A percentile compares a stretch with the other conserved stretches of the same genome.
Conservation (phyloP, 2,888 invertebrate species). For the Cantharis flavilabris region DNA sequence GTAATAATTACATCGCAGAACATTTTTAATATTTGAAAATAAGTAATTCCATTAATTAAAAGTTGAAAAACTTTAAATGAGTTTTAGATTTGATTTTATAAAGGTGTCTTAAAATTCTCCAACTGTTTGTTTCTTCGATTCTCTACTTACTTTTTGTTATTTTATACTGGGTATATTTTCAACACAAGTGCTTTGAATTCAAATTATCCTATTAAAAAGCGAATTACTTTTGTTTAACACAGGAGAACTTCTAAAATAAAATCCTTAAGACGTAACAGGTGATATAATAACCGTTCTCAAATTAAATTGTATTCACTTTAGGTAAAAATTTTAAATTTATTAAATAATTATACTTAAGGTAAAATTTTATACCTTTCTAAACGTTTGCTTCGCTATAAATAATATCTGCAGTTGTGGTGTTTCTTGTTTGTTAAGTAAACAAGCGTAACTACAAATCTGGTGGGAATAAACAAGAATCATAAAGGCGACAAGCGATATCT, state of each 20-base stretch:
- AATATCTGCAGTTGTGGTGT: not conserved
- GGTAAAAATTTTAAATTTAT: not conserved
- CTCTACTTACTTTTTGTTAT: slow-evolving; percentile 22
- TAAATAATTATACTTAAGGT: not conserved
- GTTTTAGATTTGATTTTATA: not conserved
- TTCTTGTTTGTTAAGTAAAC: not conserved
- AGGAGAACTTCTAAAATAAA: slow-evolving; percentile 17
- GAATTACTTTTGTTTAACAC: slow-evolving; percentile 17
- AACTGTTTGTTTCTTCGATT: slow-evolving; percentile 28
- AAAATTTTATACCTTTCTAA: not conserved
- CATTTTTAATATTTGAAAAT: not conserved
- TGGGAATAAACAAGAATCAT: not conserved
- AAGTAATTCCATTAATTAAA: not conserved
- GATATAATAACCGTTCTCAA: not conserved
- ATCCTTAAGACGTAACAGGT: slow-evolving; percentile 18
- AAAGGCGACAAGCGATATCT: slow-evolving; percentile 8
- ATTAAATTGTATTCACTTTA: not conserved
- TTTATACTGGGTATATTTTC: slow-evolving; percentile 22
- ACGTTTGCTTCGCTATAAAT: not conserved
- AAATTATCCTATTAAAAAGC: slow-evolving; percentile 24
- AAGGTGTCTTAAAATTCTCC: slow-evolving; percentile 25
- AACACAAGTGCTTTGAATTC: slow-evolving; percentile 23
- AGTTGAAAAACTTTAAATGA: not conserved
- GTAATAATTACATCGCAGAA: not conserved
- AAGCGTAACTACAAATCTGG: not conserved